Evolutionary conservation across 2,888 invertebrate species (phyloP).

Genomic region (Enchytraeus crypticus): DNA sequence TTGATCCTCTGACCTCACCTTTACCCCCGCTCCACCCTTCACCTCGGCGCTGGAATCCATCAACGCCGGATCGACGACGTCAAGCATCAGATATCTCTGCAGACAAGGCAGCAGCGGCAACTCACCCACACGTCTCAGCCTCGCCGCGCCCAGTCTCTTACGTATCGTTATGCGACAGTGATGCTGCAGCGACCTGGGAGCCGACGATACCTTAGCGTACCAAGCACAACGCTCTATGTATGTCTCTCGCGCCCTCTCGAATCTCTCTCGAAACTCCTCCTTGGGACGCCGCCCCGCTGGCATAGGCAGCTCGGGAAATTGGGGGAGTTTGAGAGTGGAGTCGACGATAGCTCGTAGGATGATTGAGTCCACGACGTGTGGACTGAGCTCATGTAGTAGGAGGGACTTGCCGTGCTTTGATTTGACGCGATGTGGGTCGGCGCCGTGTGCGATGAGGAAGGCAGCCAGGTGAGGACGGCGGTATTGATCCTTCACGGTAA

Average conservation of each 20-base stretch:
- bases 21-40: no score
- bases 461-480: constrained; percentile 38
- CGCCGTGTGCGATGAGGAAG: constrained; percentile 42
- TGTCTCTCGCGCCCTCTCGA: no score
- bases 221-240: constrained; percentile 29
- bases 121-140: constrained; percentile 31
- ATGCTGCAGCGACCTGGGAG: constrained; percentile 41
- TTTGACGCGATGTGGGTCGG: constrained; percentile 32
- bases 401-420: constrained; percentile 36
- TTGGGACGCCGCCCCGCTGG: neutral
- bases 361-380: constrained; percentile 19
- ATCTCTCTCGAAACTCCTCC: constrained; percentile 3
- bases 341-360: constrained; percentile 33
- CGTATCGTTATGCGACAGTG: constrained; percentile 38
- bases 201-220: constrained; percentile 35
- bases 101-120: constrained; percentile 38
- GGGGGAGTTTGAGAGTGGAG: constrained; percentile 33
- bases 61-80: constrained; percentile 3
- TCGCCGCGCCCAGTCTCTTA: constrained; percentile 30
- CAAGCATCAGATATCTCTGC: constrained; percentile 33
- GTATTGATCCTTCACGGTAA: constrained; percentile 33
- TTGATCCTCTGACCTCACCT: no score
- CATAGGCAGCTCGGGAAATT: neutral
- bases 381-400: constrained; percentile 36
- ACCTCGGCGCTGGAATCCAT: no score